Conservation (phyloP, 1,140 invertebrate species). For the Charaxes varanes region DNA sequence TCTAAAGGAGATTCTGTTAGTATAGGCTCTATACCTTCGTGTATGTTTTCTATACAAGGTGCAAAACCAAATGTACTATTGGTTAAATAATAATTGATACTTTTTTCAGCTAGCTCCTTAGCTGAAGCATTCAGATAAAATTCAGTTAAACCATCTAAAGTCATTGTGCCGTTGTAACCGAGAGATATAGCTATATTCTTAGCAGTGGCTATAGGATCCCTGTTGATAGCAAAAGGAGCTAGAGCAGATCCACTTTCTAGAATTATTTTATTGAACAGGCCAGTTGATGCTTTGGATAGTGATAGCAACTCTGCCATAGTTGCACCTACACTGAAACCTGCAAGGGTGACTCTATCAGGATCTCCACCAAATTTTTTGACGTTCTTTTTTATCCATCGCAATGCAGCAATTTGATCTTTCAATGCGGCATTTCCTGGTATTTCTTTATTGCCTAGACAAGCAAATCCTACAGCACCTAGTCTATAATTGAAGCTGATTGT, state of each 20-base stretch:
- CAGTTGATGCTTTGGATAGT: conserved; percentile 42
- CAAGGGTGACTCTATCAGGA: conserved; percentile 76
- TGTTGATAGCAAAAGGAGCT: conserved; percentile 51
- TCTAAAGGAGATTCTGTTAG: conserved; percentile 52
- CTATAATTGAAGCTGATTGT: conserved; percentile 55
- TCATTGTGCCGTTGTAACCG: conserved; percentile 46
- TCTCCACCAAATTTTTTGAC: conserved; percentile 80
- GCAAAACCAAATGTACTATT: conserved; percentile 63
- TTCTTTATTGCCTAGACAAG: conserved; percentile 73
- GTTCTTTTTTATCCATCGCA: conserved; percentile 76
- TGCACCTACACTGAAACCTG: conserved; percentile 76
- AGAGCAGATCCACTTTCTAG: conserved; percentile 61
- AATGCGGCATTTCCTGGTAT: conserved; percentile 78
- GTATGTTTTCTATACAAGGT: conserved; percentile 52
- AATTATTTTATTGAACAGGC: conserved; percentile 52
- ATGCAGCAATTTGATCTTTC: conserved; percentile 75
- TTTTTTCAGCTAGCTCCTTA: conserved; percentile 31
- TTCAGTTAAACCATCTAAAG: conserved; percentile 49
- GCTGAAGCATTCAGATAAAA: conserved; percentile 48
- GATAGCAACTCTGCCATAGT: conserved; percentile 53
- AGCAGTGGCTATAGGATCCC: conserved; percentile 52
- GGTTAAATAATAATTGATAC: conserved; percentile 52
- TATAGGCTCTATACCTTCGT: conserved; percentile 41
- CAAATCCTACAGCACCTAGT: conserved; percentile 71
- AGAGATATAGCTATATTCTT: conserved; percentile 48